Evolutionary conservation across 2,888 invertebrate species (phyloP), one percentile per base, ranked within the genome.

Genomic region (Hermaeophaga mercurialis): DNA sequence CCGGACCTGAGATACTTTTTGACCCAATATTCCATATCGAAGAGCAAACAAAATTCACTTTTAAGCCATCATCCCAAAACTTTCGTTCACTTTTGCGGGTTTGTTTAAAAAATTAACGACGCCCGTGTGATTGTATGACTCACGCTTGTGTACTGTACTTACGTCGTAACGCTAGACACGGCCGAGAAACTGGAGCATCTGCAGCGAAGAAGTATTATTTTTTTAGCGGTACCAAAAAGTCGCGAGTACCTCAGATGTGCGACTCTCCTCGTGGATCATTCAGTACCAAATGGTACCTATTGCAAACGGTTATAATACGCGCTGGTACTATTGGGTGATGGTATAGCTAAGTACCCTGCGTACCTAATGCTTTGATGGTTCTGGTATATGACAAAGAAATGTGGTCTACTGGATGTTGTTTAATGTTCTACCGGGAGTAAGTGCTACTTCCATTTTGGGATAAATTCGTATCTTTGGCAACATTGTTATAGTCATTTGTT

Each of bases 1-100:
- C 62, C 64, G 19, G 59, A 60, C 45, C 70, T 73, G 36, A 74
- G 64, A 44, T 71, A 75, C 57, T 68, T 69, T 54, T 75, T 74
- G 17, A 73, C 74, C 65, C 68, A 73, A 26, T 34, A 43, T 24
- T 52, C 52, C 52, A 52, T 52, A 31, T 49, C 1, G 3, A n/a
- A 39, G 12, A 38, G 19, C 12, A 12, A 39, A 41, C 36, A 19
- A 48, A 41, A 49, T 28, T 41, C 41, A 49, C 39, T 39, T 49
- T 49, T 39, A 15, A 38, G n/a, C n/a, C 26, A 12, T 5, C n/a
- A 18, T 9, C n/a, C n/a, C n/a, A n/a, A n/a, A n/a, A n/a, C n/a
- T 19, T 41, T 41, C 11, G 18, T 39, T 38, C 11, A 11, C 41
- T 22, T 9, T 33, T 22, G n/a, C 49, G 19, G 28, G 24, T 49